Conservation (phyloP, 2,888 invertebrate species). For the Chydorus sphaericus region DNA sequence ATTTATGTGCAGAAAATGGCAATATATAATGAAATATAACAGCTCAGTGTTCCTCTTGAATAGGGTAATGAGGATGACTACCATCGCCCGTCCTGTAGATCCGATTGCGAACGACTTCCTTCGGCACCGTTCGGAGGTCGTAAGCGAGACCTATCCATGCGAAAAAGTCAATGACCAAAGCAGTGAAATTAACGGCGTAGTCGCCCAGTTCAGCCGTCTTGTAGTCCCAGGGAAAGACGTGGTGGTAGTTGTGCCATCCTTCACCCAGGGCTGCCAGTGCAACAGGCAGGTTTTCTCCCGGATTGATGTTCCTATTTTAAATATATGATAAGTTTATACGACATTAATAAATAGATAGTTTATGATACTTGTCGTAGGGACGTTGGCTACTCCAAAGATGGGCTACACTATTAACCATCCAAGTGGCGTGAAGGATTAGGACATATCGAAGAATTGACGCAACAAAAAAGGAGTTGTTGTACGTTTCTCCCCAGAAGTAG, state of each 20-base stretch:
- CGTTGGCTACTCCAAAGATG: constrained; percentile 79
- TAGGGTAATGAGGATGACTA: constrained; percentile 35
- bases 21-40: no score
- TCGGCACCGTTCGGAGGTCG: constrained; percentile 59
- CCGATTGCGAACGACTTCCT: constrained; percentile 51
- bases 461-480: constrained; percentile 65
- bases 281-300: constrained; percentile 22
- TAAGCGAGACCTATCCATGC: constrained; percentile 74
- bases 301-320: constrained; percentile 21
- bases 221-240: constrained; percentile 87
- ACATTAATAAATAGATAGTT: no score
- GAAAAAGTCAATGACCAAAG: constrained; percentile 62
- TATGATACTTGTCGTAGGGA: constrained; percentile 85
- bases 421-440: constrained; percentile 75
- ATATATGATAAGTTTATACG: no score
- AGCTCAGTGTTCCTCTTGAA: no score
- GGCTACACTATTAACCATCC: constrained; percentile 79
- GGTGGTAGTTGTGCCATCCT: constrained; percentile 91
- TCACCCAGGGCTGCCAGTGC: constrained; percentile 51
- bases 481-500: constrained; percentile 66
- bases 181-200: constrained; percentile 53
- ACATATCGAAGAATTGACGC: constrained; percentile 66
- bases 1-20: no score
- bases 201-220: constrained; percentile 74
- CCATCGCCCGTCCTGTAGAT: constrained; percentile 60